Evolutionary conservation across 2,113 vertebrate genomes (phyloP), one percentile per base, ranked within the genome.

Genomic region (Bubalus kerabau): DNA sequence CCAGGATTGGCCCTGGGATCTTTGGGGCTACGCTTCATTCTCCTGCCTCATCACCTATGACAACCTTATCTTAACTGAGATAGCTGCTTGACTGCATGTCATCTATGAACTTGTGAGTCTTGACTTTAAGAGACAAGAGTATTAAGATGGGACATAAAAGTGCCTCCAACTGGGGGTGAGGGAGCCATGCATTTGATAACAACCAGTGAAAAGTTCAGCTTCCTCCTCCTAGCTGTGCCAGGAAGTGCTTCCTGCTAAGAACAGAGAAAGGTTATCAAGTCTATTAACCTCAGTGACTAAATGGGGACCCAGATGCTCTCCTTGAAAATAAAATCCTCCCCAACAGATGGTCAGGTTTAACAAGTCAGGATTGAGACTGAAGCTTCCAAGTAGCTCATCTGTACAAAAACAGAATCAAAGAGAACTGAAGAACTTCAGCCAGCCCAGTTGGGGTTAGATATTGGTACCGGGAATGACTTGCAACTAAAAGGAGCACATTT

Each of bases 281-380:
- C 98, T 98, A 98, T 99, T 98, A 99, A 98, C 98, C 98, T 98
- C 97, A 97, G 98, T 96, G 97, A 98, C 98, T 98, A 98, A 98
- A 98, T 98, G 97, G 89, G 91, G 96, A 98, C 98, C 88, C 95
- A 97, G 98, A 97, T 97, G 90, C 89, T 98, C 85, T 7, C 17
- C 94, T 97, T 87, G 96, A 95, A 98, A 98, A 97, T 94, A 81
- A 98, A 98, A 98, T 98, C 97, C 88, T 96, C 90, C 97, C 94
- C 90, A 98, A 92, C 91, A 97, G 97, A 98, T 97, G 97, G 96
- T 91, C 97, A 96, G 96, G 96, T 88, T 97, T 86, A 98, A 97
- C 76, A 98, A 98, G 36, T 46, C 52, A 84, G 30, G 93, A 54
- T 52, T 36, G 28, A 95, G 91, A 92, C 76, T 26, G 3, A 84